Base-by-base conservation (phyloP, 2,797 vertebrate genomes). In the Bufotes viridis region DNA sequence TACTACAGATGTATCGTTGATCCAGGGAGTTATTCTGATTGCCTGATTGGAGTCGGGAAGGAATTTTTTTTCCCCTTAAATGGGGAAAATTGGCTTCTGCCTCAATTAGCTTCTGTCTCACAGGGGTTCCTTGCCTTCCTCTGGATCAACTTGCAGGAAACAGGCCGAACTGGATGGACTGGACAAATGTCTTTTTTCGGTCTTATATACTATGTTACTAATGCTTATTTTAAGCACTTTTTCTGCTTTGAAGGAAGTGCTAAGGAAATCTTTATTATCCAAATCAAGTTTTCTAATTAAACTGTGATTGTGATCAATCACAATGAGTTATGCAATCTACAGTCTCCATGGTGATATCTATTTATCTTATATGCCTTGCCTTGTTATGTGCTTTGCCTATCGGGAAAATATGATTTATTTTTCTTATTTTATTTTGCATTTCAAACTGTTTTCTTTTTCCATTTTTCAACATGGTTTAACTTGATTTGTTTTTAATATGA, bases 271-370 rank as follows among this genome's bases (percentile, higher is more conserved):
- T 60, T 78, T 79, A 60, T 79, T 79, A 79, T 58, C 78, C 55
- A 79, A 79, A 79, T 58, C 78, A 60, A 79, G n/a, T 60, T 78
- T 79, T 55, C 55, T 79, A 26, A 79, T 79, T 79, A 26, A 79
- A 60, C 78, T 60, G 11, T 34, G 57, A 79, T 58, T 79, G 78
- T 79, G 78, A 79, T 79, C 78, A 60, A 79, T 79, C 55, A 18
- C 29, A 79, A 57, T 4, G 55, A 60, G 55, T 60, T 79, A 60
- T 79, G 60, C 57, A 81, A 63, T 81, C 78, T 80, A 18, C 57
- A 61, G 78, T 80, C 78, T 60, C 78, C 78, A 80, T 80, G 58
- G 78, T 58, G 58, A 80, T 80, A 61, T 80, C 18, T 81, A 81
- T 63, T 81, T 49, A 61, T 63, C 63, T 22, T 65, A 9, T 49